These are phyloP conservation scores for Ericerus pela DNA, from an alignment of 1,140 invertebrate genomes.

Conservation along the genomic window DNA sequence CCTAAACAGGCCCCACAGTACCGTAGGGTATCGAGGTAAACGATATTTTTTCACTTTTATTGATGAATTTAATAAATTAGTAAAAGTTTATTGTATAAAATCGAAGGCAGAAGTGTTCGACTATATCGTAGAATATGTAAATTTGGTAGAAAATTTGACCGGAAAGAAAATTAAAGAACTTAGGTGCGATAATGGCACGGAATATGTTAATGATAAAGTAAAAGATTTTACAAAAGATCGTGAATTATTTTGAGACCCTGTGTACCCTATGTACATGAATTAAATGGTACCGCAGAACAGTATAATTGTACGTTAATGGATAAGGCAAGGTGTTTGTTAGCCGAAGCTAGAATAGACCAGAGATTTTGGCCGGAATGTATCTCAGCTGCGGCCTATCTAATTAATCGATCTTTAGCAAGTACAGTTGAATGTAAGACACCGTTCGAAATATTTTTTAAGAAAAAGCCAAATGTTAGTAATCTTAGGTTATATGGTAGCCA, in stretches of 20 bases:
- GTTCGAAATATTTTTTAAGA: conserved; percentile 1
- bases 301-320: conserved; percentile 18
- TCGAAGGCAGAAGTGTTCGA: conserved; percentile 19
- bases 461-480: not conserved
- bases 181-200: conserved; percentile 17
- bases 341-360: conserved; percentile 13
- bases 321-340: conserved; percentile 18
- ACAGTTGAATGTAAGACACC: not conserved
- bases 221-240: not conserved
- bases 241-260: conserved; percentile 2
- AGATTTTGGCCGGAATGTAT: conserved; percentile 19
- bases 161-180: conserved; percentile 10
- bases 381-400: conserved; percentile 15
- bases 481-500: conserved; percentile 20
- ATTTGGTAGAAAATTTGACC: conserved; percentile 2
- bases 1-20: conserved; percentile 17
- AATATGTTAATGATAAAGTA: conserved; percentile 14
- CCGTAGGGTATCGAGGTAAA: conserved; percentile 18
- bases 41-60: conserved; percentile 25
- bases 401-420: conserved; percentile 16
- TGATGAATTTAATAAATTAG: conserved; percentile 26
- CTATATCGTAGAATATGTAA: conserved; percentile 21
- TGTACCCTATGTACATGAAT: not conserved
- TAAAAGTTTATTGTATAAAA: conserved; percentile 20
- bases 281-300: conserved; percentile 15